These are phyloP conservation scores for Tetranychus truncatus DNA, from an alignment of 2,888 invertebrate genomes.

Conservation along the genomic window DNA sequence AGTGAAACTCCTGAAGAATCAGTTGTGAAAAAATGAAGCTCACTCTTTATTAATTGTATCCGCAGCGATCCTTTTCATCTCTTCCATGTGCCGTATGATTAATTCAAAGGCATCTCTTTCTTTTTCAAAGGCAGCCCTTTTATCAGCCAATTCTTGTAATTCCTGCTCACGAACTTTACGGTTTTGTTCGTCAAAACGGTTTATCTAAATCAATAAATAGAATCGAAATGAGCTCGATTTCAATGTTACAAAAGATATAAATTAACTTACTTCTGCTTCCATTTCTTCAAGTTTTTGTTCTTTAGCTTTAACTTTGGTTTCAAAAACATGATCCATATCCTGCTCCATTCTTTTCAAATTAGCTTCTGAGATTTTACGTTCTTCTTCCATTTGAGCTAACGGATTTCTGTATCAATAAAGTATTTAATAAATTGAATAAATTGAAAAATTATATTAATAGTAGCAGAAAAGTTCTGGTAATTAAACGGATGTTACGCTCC, in stretches of 20 bases:
- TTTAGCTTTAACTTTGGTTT: slow-evolving; percentile 91
- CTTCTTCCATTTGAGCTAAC: slow-evolving; percentile 92
- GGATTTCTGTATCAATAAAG: slow-evolving; percentile 56
- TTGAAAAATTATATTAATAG: neutral
- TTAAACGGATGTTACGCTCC: neutral
- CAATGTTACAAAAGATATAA: neutral
- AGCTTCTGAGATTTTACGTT: slow-evolving; percentile 80
- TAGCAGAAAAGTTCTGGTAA: neutral
- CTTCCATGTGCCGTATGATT: neutral
- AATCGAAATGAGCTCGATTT: neutral
- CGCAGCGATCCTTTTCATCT: neutral
- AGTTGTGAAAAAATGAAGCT: neutral
- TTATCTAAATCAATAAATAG: neutral
- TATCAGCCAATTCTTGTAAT: neutral
- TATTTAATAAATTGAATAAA: slow-evolving; percentile 12
- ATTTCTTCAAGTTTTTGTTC: slow-evolving; percentile 87
- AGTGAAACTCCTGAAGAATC: neutral
- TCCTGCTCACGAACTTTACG: neutral
- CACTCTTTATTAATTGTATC: neutral
- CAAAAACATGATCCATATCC: slow-evolving; percentile 97
- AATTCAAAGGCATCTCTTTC: neutral
- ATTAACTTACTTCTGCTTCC: slow-evolving; percentile 52
- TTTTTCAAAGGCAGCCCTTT: neutral
- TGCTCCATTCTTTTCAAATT: slow-evolving; percentile 98
- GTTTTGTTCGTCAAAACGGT: neutral